A percentile compares a stretch with the other conserved stretches of the same genome.
Conservation (phyloP, 2,797 vertebrate genomes). For the Gadopsis marmoratus region DNA sequence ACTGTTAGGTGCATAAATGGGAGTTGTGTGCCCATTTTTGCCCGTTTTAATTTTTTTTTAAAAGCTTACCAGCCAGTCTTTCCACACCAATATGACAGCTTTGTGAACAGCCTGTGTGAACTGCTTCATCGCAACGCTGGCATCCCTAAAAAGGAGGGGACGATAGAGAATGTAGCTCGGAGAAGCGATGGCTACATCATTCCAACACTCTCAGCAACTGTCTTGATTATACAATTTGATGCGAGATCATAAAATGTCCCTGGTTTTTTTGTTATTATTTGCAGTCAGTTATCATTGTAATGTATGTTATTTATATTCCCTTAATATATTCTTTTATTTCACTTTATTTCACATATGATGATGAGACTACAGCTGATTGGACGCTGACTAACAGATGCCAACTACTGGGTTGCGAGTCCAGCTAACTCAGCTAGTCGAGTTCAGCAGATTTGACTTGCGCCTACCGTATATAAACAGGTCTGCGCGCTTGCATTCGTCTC, state of each 20-base stretch:
- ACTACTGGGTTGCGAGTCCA: background rate
- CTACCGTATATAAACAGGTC: background rate
- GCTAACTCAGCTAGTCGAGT: constrained; percentile 1
- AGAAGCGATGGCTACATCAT: background rate
- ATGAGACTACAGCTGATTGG: background rate
- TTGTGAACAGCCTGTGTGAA: background rate
- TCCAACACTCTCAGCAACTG: background rate
- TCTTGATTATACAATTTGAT: background rate
- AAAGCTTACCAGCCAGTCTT: background rate
- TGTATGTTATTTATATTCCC: too few relatives aligned
- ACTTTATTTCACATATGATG: too few relatives aligned
- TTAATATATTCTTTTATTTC: background rate
- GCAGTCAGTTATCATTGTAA: background rate
- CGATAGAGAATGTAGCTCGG: background rate
- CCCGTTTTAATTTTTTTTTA: background rate
- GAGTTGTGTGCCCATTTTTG: too few relatives aligned
- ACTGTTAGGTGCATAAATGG: background rate
- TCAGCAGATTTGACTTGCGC: constrained; percentile 20
- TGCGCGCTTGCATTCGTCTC: background rate
- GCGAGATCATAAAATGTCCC: background rate
- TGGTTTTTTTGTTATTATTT: background rate
- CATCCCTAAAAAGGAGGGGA: background rate
- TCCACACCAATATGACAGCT: background rate
- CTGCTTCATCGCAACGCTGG: background rate
- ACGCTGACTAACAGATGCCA: background rate